Evolutionary conservation across 2,888 invertebrate genomes (phyloP), one percentile per base, ranked within the genome.

Genomic region (Drosophila sordidapex): DNA sequence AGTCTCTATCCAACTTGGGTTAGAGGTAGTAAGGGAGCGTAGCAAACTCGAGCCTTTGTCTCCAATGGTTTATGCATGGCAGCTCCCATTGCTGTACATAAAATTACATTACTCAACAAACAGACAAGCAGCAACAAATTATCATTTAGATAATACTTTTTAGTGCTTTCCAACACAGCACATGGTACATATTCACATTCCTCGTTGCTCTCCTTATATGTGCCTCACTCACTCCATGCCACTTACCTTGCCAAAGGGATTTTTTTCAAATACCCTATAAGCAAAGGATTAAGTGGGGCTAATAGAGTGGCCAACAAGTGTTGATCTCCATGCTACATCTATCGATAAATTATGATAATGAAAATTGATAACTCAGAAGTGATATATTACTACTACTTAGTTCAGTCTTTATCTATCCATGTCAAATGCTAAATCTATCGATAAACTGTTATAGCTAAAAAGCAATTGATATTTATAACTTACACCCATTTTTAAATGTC

Each of bases 111-210:
- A 82, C 89, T 84, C 78, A 82, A 74, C 85, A 86, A 86, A 86
- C 89, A 82, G 80, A 81, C 81, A 80, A 57, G 63, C 71, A 84
- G 87, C 85, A 86, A 86, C 85, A 86, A 86, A 86, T 86, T 86
- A 86, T 86, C 89, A 86, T 86, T 89, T 86, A 86, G 85, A 86
- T 86, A 86, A 86, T 89, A 89, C 89, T 89, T 89, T 85, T 86
- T 89, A 86, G 85, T 85, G 89, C 85, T 89, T 85, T 80, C 82
- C 89, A 77, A 57, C 84, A 38, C 53, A 35, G 38, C 54, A 54
- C 21, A 53, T 35, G 11, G 35, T 25, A 33, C 15, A 53, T 68
- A 46, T 74, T 60, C 65, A 58, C 40, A 67, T 25, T 15, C 15
- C 15, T 25, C 46, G 46, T 46, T 46, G 46, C 46, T 46, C 25